A percentile compares a stretch with the other conserved stretches of the same genome.
Evolutionary conservation across 1,140 invertebrate genomes (phyloP).

Genomic region (Drosophila pallidifrons): DNA sequence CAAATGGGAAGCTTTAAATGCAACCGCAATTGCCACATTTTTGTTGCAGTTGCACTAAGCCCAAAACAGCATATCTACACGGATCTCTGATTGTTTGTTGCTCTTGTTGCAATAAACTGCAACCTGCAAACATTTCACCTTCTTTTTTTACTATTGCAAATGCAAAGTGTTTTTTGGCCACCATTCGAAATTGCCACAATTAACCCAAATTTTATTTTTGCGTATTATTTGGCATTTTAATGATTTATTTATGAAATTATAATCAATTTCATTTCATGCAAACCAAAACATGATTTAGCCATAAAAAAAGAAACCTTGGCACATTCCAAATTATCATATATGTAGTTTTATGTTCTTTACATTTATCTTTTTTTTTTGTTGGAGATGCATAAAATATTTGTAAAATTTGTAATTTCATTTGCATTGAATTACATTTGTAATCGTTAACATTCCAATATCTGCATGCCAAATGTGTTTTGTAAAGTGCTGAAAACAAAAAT

Average conservation of each 20-base stretch:
- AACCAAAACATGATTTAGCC: background rate
- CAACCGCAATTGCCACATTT: conserved; percentile 37
- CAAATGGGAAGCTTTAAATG: conserved; percentile 31
- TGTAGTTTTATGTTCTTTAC: background rate
- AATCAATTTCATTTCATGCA: background rate
- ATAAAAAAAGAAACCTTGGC: background rate
- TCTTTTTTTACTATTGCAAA: background rate
- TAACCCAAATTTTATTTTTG: conserved; percentile 2
- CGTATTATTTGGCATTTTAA: background rate
- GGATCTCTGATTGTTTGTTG: background rate
- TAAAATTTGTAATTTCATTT: no score
- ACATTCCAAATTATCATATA: background rate
- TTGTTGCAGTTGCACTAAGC: conserved; percentile 26
- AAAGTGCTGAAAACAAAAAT: no score
- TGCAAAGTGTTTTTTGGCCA: conserved; percentile 3
- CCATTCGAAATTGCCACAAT: conserved; percentile 1
- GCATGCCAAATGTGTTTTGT: no score
- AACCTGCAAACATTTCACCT: background rate
- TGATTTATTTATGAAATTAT: background rate
- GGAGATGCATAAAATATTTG: no score
- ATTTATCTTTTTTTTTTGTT: no score
- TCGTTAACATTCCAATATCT: no score
- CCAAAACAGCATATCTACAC: background rate
- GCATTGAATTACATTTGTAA: no score
- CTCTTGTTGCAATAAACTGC: background rate